Conservation (phyloP, 2,113 vertebrate species). For the Epinephelus cyanopodus region DNA sequence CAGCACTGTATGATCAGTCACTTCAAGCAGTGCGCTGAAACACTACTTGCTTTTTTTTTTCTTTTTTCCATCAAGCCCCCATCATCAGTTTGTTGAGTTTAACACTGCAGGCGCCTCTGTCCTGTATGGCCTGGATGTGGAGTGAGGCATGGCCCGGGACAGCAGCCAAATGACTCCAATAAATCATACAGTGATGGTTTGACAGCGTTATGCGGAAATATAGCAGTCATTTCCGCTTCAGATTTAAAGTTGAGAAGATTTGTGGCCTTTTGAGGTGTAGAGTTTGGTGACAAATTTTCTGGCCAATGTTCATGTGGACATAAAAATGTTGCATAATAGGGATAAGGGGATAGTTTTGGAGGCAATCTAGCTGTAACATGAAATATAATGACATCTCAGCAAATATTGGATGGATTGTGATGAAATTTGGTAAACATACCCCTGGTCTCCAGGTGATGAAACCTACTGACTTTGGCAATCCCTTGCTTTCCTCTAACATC, state of each 20-base stretch:
- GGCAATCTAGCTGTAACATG: neutral
- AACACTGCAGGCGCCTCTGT: slow-evolving; percentile 1
- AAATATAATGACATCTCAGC: neutral
- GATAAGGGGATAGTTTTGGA: neutral
- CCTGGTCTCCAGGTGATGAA: rapidly evolving
- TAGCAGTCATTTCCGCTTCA: slow-evolving; percentile 21
- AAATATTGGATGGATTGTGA: neutral
- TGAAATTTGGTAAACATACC: neutral
- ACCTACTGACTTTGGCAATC: neutral
- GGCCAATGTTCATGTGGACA: slow-evolving; percentile 21
- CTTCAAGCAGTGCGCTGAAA: slow-evolving; percentile 6
- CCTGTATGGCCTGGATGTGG: neutral
- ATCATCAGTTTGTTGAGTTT: neutral
- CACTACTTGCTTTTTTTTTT: neutral
- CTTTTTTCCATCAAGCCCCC: neutral
- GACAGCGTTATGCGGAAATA: slow-evolving; percentile 27
- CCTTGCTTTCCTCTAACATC: neutral
- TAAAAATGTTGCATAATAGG: neutral
- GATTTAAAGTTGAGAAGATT: slow-evolving; percentile 24
- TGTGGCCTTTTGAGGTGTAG: neutral
- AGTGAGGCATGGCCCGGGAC: slow-evolving; percentile 13
- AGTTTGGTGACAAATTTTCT: slow-evolving; percentile 14
- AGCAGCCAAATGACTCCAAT: slow-evolving; percentile 26
- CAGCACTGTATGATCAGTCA: neutral
- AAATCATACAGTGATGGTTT: slow-evolving; percentile 26